phyloP scores from a whole-genome alignment of 2,797 vertebrate genomes.

The Thripadectes ignobilis region DNA sequence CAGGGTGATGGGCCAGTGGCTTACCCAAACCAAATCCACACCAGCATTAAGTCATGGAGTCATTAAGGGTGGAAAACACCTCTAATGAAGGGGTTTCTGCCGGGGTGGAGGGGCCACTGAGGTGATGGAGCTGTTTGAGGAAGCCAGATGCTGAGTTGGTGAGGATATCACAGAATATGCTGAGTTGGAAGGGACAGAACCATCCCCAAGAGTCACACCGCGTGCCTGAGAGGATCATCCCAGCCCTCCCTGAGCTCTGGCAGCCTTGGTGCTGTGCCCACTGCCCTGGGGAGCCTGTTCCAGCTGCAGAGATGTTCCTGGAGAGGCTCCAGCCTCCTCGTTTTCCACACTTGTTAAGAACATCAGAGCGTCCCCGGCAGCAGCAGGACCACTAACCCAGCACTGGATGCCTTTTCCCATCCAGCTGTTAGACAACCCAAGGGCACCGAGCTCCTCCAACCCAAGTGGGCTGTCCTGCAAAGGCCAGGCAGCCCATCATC shows the following conservation, averaged over 20 bases:
- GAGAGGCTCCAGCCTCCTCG: neutral
- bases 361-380: neutral
- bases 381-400: neutral
- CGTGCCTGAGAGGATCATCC: neutral
- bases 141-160: rapidly evolving
- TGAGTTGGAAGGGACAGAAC: neutral
- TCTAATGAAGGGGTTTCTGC: neutral
- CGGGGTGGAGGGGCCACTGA: neutral
- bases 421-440: neutral
- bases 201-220: neutral
- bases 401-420: neutral
- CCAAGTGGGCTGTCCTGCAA: neutral
- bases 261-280: neutral
- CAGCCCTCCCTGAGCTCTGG: neutral
- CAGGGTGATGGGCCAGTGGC: neutral
- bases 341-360: rapidly evolving
- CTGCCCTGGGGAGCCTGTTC: neutral
- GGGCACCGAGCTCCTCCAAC: neutral
- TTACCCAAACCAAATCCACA: neutral
- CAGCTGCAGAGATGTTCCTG: neutral
- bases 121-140: neutral
- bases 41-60: neutral
- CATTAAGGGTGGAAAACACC: rapidly evolving
- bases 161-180: rapidly evolving
- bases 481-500: neutral